Percentiles rank a stretch among this genome's conserved stretches.
Conservation (phyloP, 2,113 vertebrate species). For the Pseudonaja textilis region DNA sequence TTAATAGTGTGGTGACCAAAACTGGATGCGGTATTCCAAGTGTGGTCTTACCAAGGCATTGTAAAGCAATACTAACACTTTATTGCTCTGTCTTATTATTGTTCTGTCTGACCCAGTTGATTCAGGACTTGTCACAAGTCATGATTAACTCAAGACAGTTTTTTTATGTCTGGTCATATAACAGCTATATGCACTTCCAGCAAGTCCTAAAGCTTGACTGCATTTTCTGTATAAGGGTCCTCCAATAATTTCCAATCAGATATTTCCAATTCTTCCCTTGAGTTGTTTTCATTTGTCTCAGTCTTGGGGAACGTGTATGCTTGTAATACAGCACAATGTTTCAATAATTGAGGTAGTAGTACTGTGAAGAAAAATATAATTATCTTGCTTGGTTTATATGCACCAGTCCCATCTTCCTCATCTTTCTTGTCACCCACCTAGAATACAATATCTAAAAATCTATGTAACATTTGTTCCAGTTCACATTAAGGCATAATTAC, state of each 20-base stretch:
- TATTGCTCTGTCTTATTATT: neutral
- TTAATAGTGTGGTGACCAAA: too few relatives aligned
- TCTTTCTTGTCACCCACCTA: conserved; percentile 33
- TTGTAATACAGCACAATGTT: conserved; percentile 35
- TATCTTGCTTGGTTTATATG: conserved; percentile 30
- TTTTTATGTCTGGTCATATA: neutral
- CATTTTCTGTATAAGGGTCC: neutral
- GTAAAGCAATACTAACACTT: too few relatives aligned
- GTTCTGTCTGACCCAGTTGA: neutral
- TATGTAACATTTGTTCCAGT: conserved; percentile 44
- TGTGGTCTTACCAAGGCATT: too few relatives aligned
- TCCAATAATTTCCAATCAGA: neutral
- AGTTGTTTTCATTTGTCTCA: conserved; percentile 22
- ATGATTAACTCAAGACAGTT: neutral
- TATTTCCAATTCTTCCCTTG: conserved; percentile 13
- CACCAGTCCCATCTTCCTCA: conserved; percentile 26
- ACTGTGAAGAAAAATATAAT: conserved; percentile 38
- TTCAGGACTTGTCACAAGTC: neutral
- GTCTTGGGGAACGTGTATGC: neutral
- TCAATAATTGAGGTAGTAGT: conserved; percentile 31
- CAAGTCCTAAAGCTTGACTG: neutral
- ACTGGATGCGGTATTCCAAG: too few relatives aligned
- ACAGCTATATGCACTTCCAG: neutral
- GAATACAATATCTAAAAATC: conserved; percentile 43
- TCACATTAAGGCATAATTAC: conserved; percentile 56